Evolutionary conservation across 2,113 vertebrate genomes (phyloP).

Genomic region (Notarius quadriscutis): DNA sequence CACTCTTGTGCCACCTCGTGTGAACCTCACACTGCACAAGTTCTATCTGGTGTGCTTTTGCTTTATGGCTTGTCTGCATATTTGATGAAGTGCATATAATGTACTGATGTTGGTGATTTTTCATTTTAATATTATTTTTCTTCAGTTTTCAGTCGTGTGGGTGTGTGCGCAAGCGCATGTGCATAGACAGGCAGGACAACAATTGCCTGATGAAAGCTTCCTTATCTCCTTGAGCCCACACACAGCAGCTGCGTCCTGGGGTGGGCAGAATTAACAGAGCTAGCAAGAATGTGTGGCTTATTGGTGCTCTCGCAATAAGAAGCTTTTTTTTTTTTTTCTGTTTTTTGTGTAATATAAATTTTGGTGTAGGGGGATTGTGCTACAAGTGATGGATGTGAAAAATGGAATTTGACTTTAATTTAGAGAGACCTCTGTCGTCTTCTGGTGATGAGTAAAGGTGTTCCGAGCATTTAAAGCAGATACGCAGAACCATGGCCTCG

Average conservation of each 20-base stretch:
- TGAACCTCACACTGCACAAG: background rate
- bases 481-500: too few species aligned
- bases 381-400: conserved; percentile 37
- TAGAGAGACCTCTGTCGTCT: conserved; percentile 34
- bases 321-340: background rate
- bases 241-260: background rate
- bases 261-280: background rate
- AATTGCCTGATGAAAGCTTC: background rate
- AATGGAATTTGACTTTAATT: conserved; percentile 51
- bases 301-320: background rate
- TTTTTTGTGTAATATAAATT: background rate
- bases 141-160: background rate
- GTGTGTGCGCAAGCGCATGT: background rate
- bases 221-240: background rate
- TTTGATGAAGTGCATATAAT: background rate
- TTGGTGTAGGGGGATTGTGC: background rate
- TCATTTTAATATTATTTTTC: background rate
- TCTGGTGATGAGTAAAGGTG: background rate
- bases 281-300: background rate
- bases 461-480: background rate
- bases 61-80: background rate
- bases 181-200: background rate
- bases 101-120: background rate
- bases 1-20: background rate
- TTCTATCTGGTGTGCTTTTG: background rate